Evolutionary conservation across 2,888 invertebrate genomes (phyloP), one percentile per base, ranked within the genome.

Genomic region (Acrobasis suavella): DNA sequence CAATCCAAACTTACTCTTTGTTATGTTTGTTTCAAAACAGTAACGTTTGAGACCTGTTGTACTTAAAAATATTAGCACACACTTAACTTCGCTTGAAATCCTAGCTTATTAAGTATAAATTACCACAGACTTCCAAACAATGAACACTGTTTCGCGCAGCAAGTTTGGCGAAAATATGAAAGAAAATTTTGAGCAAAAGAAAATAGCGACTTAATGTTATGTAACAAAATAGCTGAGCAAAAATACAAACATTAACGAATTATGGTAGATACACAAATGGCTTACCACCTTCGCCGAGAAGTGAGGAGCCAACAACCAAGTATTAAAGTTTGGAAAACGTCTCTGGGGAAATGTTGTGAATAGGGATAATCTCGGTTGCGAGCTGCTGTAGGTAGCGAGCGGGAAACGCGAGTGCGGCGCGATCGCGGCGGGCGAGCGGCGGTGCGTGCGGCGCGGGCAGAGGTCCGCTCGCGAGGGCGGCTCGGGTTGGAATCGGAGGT

Each of bases 211-310:
- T 73, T 71, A 75, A 72, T 76, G 78, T 85, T 83, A 84, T 82
- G 82, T 83, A 85, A 86, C 77, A 66, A 73, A 74, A 72, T 72
- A 68, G 75, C 68, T 52, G 65, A 76, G 73, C 71, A 56, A 75
- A 65, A 72, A 76, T 67, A 72, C 69, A 74, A 81, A 76, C 67
- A 69, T 65, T 67, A 71, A 66, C 51, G 69, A 72, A 74, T 74
- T 64, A 75, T 68, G 68, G 64, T 74, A 77, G 78, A 70, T 80
- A 82, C 83, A 80, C 73, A 82, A 80, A 75, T 74, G 65, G 72
- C 89, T 89, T 85, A 89, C 89, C 89, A 78, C 77, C 73, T 82
- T 72, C 70, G 78, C 65, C 65, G 79, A 66, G 76, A 77, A 76
- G 80, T 74, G 70, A 74, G 72, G 58, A 74, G 76, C 64, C 63